Evolutionary conservation across 1,140 invertebrate genomes (phyloP).

Genomic region (Tribolium castaneum): DNA sequence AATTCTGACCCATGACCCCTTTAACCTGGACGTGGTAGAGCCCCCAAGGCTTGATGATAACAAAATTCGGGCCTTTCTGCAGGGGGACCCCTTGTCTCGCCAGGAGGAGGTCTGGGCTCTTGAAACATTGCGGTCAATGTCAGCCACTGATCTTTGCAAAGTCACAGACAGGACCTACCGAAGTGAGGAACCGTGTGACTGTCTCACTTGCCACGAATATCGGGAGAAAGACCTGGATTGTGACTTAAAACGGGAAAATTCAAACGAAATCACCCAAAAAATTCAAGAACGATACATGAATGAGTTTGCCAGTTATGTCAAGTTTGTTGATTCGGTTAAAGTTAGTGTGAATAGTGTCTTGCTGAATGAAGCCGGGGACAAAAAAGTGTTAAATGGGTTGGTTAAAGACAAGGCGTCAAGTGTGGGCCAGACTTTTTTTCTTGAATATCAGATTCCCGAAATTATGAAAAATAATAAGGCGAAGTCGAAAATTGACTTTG

Average conservation of each 20-base stretch:
- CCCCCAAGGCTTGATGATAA: conserved; percentile 32
- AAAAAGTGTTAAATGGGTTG: conserved; percentile 48
- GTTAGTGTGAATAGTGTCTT: conserved; percentile 54
- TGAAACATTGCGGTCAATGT: conserved; percentile 58
- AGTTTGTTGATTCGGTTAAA: conserved; percentile 59
- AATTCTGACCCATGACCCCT: conserved; percentile 59
- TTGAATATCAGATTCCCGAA: conserved; percentile 60
- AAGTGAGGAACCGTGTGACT: conserved; percentile 48
- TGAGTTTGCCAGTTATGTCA: conserved; percentile 47
- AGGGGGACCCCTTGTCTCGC: conserved; percentile 57
- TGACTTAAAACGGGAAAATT: conserved; percentile 47
- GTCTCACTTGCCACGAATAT: conserved; percentile 53
- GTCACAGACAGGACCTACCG: conserved; percentile 49
- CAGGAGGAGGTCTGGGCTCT: conserved; percentile 60
- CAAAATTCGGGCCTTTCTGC: conserved; percentile 53
- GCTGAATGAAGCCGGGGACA: conserved; percentile 56
- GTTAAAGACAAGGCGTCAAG: conserved; percentile 43
- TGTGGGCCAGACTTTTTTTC: conserved; percentile 57
- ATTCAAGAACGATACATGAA: conserved; percentile 37
- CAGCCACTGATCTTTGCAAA: conserved; percentile 56
- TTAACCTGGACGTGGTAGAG: conserved; percentile 52
- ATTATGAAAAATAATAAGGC: conserved; percentile 43
- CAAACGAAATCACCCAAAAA: conserved; percentile 9
- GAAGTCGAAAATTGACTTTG: conserved; percentile 54
- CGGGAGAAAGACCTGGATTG: conserved; percentile 51